phyloP scores from a whole-genome alignment of 2,888 invertebrate species.

The Synanthedon andrenaeformis region DNA sequence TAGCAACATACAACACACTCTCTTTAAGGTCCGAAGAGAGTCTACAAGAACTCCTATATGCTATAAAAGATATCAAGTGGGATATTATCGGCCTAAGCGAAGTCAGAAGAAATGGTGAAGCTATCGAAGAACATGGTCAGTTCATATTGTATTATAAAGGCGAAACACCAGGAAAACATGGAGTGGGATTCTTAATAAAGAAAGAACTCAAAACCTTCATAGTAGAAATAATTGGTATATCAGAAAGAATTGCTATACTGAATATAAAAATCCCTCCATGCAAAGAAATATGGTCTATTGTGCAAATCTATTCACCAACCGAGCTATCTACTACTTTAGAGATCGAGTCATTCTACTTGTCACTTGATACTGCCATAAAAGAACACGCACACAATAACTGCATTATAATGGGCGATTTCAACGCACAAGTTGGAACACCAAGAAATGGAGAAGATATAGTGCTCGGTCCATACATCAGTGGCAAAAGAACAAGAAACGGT shows the following conservation, averaged over 20 bases:
- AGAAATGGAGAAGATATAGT: neutral
- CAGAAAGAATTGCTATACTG: slow-evolving; percentile 1
- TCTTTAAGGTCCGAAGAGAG: neutral
- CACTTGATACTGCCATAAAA: neutral
- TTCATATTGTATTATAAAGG: slow-evolving; percentile 3
- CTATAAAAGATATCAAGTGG: neutral
- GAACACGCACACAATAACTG: neutral
- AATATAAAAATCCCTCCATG: neutral
- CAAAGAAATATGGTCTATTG: neutral
- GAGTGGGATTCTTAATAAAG: slow-evolving; percentile 2
- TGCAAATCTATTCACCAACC: slow-evolving; percentile 3
- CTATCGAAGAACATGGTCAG: neutral
- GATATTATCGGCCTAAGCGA: neutral
- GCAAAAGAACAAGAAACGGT: slow-evolving; percentile 1
- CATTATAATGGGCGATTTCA: slow-evolving; percentile 1
- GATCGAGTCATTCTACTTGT: neutral
- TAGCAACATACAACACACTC: neutral
- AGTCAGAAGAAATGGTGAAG: neutral
- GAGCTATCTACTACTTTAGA: neutral
- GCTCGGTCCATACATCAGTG: neutral
- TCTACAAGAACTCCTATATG: neutral
- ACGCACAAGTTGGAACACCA: neutral
- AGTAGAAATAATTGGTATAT: slow-evolving; percentile 1
- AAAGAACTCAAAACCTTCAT: neutral
- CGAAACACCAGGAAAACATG: neutral